These are phyloP conservation scores for Drosophila teissieri DNA, from an alignment of 1,140 invertebrate genomes.

Conservation along the genomic window DNA sequence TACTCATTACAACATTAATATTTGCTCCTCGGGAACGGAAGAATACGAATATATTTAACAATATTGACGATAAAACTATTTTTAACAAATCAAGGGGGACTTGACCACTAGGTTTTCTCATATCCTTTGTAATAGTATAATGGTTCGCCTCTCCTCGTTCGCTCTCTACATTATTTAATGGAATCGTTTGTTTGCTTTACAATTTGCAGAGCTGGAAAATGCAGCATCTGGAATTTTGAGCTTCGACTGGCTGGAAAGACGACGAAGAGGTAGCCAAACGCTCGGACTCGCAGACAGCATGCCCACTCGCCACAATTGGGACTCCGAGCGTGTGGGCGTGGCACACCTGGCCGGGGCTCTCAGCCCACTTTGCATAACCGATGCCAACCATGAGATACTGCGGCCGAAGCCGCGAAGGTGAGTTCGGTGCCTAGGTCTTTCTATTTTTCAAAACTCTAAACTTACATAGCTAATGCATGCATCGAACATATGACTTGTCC, in stretches of 20 bases:
- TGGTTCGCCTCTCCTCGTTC: not conserved
- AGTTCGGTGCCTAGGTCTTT: constrained; percentile 50
- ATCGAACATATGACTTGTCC: constrained; percentile 29
- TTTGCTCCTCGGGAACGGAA: too few species aligned
- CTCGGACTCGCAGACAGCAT: constrained; percentile 37
- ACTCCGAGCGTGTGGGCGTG: constrained; percentile 84
- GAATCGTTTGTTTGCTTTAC: constrained; percentile 15
- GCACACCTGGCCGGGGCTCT: constrained; percentile 88
- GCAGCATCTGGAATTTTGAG: constrained; percentile 43
- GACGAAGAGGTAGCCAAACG: constrained; percentile 7
- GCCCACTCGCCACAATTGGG: constrained; percentile 77
- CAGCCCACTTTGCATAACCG: constrained; percentile 89
- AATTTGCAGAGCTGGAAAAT: constrained; percentile 31
- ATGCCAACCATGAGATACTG: constrained; percentile 93
- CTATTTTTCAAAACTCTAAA: constrained; percentile 1
- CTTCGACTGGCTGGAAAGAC: constrained; percentile 3
- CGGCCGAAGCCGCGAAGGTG: constrained; percentile 94
- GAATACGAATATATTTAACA: too few species aligned
- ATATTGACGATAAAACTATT: too few species aligned
- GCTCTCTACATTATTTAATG: constrained; percentile 8
- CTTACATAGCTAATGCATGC: constrained; percentile 11
- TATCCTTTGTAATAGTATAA: not conserved
- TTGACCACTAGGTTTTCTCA: not conserved
- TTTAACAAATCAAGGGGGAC: not conserved
- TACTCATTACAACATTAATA: too few species aligned